These are phyloP conservation scores for Chiroxiphia lanceolata DNA, from an alignment of 2,797 vertebrate species.

Conservation along the genomic window DNA sequence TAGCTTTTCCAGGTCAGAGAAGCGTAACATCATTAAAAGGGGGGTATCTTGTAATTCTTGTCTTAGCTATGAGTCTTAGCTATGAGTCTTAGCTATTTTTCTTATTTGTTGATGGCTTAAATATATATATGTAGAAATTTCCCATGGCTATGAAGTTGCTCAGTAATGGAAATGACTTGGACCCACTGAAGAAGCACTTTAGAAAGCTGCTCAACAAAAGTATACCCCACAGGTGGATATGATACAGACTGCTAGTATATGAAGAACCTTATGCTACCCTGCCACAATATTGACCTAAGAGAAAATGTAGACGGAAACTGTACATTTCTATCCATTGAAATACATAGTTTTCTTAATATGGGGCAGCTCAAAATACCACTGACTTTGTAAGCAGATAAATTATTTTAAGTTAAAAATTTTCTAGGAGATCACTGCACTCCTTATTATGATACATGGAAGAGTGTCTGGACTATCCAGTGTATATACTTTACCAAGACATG, in stretches of 20 bases:
- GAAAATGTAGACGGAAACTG: neutral
- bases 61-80: neutral
- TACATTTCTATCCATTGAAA: neutral
- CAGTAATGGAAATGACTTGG: neutral
- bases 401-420: neutral
- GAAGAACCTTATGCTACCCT: neutral
- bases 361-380: neutral
- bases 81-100: neutral
- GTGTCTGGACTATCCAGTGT: neutral
- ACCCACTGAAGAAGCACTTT: neutral
- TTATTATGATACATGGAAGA: neutral
- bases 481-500: rapidly evolving
- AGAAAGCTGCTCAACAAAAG: neutral
- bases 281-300: neutral
- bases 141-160: neutral
- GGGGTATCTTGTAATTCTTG: neutral
- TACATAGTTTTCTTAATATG: neutral
- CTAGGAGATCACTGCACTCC: neutral
- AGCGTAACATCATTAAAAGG: neutral
- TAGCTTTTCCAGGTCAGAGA: neutral
- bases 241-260: neutral
- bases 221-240: neutral
- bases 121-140: neutral
- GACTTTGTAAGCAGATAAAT: neutral
- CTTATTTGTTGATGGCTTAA: neutral